These are phyloP conservation scores for Marcusenius ussheri DNA, from an alignment of 2,113 vertebrate species.

Conservation along the genomic window DNA sequence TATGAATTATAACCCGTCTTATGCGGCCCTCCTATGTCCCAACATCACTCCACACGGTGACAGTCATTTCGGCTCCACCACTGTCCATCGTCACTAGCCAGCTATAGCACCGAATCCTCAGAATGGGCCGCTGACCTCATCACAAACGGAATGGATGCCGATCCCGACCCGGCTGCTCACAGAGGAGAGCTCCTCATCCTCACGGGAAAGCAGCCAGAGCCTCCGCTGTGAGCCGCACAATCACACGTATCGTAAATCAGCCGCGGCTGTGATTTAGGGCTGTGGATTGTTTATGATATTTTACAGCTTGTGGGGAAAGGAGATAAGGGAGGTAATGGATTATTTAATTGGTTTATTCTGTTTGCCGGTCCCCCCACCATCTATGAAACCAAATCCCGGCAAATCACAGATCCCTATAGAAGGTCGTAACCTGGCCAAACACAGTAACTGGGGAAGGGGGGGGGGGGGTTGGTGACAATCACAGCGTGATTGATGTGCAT, in stretches of 20 bases:
- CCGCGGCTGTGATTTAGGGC: neutral
- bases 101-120: neutral
- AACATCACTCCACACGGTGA: neutral
- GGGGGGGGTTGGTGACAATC: neutral
- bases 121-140: neutral
- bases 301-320: neutral
- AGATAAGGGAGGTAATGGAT: conserved; percentile 16
- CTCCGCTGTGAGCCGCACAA: neutral
- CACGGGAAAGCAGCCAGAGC: neutral
- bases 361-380: neutral
- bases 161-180: neutral
- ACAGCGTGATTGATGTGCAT: neutral
- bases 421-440: neutral
- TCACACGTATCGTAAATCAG: neutral
- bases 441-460: too few species aligned
- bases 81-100: neutral
- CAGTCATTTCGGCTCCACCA: neutral
- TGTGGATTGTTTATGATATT: neutral
- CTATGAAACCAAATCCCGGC: neutral
- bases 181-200: neutral
- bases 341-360: conserved; percentile 13
- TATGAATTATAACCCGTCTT: neutral
- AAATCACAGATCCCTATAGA: neutral
- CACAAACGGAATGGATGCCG: neutral
- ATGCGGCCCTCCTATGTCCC: neutral